Evolutionary conservation across 1,140 invertebrate species (phyloP), one percentile per base, ranked within the genome.

Genomic region (Idris sp.): DNA sequence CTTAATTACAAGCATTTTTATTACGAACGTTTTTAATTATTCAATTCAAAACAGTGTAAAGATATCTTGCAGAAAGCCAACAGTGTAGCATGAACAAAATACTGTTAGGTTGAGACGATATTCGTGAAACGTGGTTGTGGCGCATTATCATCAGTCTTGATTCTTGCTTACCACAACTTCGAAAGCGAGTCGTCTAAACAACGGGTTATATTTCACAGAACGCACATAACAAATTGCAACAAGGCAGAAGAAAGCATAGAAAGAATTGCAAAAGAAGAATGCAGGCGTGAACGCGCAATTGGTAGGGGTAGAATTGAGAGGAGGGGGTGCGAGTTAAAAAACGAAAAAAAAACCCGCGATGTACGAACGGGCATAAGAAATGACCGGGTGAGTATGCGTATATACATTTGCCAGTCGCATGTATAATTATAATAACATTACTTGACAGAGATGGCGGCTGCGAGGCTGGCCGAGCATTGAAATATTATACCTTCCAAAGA

Each of bases 361-460:
- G 51, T 48, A 67, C 58, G 73, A 64, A 62, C 51, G 59, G 56
- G 56, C 59, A 59, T 62, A 75, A 76, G 73, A 76, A 69, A 76
- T 68, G 61, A 68, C 61, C 61, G 40, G 54, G 16, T 53, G 36
- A 65, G 46, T 65, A 35, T 54, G 54, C 51, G 26, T 49, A 62
- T 35, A 62, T 19, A 62, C 68, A 58, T 58, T 72, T 46, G 44
- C 58, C 43, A 68, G 35, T 72, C 69, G 58, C 84, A 83, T 79
- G 82, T 85, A 83, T 84, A 85, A 87, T 86, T 87, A 87, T 86
- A 87, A 87, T 85, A 85, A 87, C 83, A 86, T 87, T 85, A 86
- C 83, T 84, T 86, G 83, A 85, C 84, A 84, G 82, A 82, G 80
- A 82, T 85, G 85, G 83, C 77, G 80, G 82, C 71, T 74, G 81